Evolutionary conservation across 37 sponge, comb jelly and placozoan genomes (phyloP).

Genomic region (Spongilla lacustris): DNA sequence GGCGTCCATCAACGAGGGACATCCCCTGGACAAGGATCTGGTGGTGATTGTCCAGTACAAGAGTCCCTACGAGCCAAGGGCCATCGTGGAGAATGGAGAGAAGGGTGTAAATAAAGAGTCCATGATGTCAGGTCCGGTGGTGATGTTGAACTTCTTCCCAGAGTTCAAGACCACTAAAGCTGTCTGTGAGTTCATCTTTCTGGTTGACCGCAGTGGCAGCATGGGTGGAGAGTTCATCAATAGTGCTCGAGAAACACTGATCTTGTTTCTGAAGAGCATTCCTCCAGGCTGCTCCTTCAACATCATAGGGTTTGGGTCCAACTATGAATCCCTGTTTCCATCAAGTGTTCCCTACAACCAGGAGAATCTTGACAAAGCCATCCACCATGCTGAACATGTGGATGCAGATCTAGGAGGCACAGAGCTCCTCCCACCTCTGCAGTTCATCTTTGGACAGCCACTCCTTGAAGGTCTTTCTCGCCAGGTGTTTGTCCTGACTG

Average conservation of each 20-base stretch:
- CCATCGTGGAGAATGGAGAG: constrained; percentile 44
- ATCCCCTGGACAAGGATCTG: constrained; percentile 23
- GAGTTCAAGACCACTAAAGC: constrained; percentile 6
- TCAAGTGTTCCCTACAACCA: constrained; percentile 35
- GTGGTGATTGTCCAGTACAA: constrained; percentile 40
- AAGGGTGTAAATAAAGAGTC: too few species aligned
- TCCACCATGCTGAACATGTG: constrained; percentile 31
- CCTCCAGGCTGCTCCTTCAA: constrained; percentile 70
- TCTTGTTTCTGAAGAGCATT: constrained; percentile 65
- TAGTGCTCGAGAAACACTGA: constrained; percentile 50
- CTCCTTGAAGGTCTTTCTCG: constrained; percentile 26
- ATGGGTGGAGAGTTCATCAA: constrained; percentile 65
- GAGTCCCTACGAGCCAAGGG: constrained; percentile 42
- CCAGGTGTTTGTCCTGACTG: constrained; percentile 73
- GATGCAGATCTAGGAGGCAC: constrained; percentile 76
- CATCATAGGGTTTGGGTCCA: constrained; percentile 76
- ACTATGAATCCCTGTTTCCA: constrained; percentile 46
- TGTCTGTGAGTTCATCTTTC: constrained; percentile 69
- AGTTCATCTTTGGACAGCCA: constrained; percentile 42
- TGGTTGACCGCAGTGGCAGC: constrained; percentile 76
- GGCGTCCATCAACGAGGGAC: constrained; percentile 35
- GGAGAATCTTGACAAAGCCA: too few species aligned
- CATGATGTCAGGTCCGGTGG: constrained; percentile 37
- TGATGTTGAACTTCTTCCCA: constrained; percentile 65
- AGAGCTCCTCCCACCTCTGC: constrained; percentile 60